Evolutionary conservation across 2,113 vertebrate species (phyloP).

Genomic region (Syngnathus scovelli): DNA sequence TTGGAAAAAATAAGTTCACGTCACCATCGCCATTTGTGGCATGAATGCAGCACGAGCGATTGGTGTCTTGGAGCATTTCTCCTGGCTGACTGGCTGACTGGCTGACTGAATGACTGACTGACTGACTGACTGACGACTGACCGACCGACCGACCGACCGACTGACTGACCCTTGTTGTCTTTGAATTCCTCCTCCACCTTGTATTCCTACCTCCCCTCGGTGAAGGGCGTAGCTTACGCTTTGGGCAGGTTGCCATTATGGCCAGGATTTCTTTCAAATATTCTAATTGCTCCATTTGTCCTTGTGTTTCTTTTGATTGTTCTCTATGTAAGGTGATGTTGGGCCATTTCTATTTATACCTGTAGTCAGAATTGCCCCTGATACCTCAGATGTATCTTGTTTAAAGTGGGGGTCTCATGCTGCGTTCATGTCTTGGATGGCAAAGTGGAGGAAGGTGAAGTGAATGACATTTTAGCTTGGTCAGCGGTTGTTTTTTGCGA

Average conservation of each 20-base stretch:
- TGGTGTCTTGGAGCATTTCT: conserved; percentile 23
- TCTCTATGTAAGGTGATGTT: neutral
- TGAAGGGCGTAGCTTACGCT: conserved; percentile 42
- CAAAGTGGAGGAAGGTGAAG: conserved; percentile 6
- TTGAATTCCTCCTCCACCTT: neutral
- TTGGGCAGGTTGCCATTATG: conserved; percentile 50
- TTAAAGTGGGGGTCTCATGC: conserved; percentile 30
- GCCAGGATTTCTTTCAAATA: conserved; percentile 28
- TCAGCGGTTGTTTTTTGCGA: conserved; percentile 7
- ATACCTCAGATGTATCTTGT: conserved; percentile 54
- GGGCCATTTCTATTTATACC: conserved; percentile 19
- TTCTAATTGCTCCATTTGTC: conserved; percentile 9
- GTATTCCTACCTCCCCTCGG: neutral
- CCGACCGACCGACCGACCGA: no score
- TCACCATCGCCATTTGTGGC: neutral
- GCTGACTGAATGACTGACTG: no score
- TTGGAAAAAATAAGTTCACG: neutral
- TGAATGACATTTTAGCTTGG: neutral
- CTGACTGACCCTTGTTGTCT: conserved; percentile 30
- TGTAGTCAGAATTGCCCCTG: conserved; percentile 43
- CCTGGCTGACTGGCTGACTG: conserved; percentile 18
- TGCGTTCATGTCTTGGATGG: conserved; percentile 34
- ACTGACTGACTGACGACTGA: no score
- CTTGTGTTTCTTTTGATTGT: conserved; percentile 4
- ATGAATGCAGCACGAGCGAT: conserved; percentile 25